Base-by-base conservation (phyloP, 2,113 vertebrate species). In the Dipodomys ordii region DNA sequence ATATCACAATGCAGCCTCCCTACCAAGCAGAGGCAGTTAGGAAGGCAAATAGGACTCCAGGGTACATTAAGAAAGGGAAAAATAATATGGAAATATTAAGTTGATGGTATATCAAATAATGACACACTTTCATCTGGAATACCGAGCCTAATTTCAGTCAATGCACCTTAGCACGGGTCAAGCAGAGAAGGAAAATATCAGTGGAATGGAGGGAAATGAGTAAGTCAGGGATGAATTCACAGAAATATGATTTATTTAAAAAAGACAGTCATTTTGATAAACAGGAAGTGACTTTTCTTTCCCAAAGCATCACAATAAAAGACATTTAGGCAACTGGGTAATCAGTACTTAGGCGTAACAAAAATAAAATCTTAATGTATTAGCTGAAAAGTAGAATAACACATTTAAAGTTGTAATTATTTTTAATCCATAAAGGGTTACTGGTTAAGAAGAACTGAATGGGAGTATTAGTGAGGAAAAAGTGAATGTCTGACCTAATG, bases 41-140 rank as follows among this genome's bases (percentile, higher is more conserved):
- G 72, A 91, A 96, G 80, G 91, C 71, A 92, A 86, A 95, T 76
- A 87, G 93, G 87, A 93, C 95, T 88, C 88, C 16, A n/a, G 96
- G 79, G 94, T 92, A 7, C 79, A 82, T 90, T 96, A 78, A 79
- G 94, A 94, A 80, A 74, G 35, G 81, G 19, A 91, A 80, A 93
- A 97, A 93, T 95, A 93, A 96, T 96, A 74, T 94, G 76, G 79
- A 95, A 96, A 92, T 95, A 95, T 94, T 93, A 85, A 87, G 46
- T 94, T 92, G 92, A 91, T 94, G 87, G 84, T 92, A 77, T 79
- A 90, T 95, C 89, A 93, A 91, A 97, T 94, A 95, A 94, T 90
- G 82, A 91, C 79, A 93, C 25, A 49, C 62, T 94, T 97, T 92
- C 71, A 68, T 93, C 76, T 92, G 57, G 74, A 88, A 91, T 83